These are phyloP conservation scores for Drosophila suzukii DNA, from an alignment of 1,140 invertebrate species.

Conservation along the genomic window DNA sequence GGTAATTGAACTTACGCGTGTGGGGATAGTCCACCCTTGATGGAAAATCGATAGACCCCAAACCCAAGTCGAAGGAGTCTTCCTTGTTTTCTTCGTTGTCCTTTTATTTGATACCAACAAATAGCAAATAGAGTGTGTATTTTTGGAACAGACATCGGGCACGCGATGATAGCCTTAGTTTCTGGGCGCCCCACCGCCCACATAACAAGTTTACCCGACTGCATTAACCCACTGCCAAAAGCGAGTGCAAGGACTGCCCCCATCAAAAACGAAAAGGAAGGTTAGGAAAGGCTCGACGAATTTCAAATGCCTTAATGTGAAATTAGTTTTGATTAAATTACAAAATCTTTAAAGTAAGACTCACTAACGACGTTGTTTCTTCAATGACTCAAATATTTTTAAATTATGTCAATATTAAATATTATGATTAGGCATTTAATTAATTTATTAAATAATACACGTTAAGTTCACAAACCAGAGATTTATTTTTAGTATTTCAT, in stretches of 20 bases:
- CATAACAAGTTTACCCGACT: slow-evolving; percentile 41
- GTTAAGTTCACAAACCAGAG: too few relatives aligned
- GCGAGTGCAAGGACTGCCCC: slow-evolving; percentile 71
- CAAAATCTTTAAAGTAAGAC: too few relatives aligned
- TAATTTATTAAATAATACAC: too few relatives aligned
- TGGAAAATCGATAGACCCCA: slow-evolving; percentile 41
- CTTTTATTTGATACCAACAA: slow-evolving; percentile 35
- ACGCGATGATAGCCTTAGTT: slow-evolving; percentile 32
- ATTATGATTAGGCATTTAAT: too few relatives aligned
- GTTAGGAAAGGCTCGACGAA: not conserved
- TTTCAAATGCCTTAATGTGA: not conserved
- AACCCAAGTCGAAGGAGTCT: slow-evolving; percentile 7
- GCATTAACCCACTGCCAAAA: slow-evolving; percentile 74
- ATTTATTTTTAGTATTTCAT: too few relatives aligned
- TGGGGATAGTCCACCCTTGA: slow-evolving; percentile 23
- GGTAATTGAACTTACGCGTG: slow-evolving; percentile 55
- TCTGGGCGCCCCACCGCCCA: slow-evolving; percentile 12
- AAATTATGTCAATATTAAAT: too few relatives aligned
- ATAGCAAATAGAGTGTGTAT: slow-evolving; percentile 32
- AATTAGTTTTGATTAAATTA: too few relatives aligned
- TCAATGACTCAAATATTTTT: too few relatives aligned
- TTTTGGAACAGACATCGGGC: slow-evolving; percentile 49
- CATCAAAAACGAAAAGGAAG: slow-evolving; percentile 36
- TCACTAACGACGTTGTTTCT: too few relatives aligned
- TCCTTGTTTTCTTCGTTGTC: slow-evolving; percentile 40